Percentiles rank a stretch among this genome's conserved stretches.
phyloP scores from a whole-genome alignment of 2,888 invertebrate genomes.

The Eupithecia exiguata region DNA sequence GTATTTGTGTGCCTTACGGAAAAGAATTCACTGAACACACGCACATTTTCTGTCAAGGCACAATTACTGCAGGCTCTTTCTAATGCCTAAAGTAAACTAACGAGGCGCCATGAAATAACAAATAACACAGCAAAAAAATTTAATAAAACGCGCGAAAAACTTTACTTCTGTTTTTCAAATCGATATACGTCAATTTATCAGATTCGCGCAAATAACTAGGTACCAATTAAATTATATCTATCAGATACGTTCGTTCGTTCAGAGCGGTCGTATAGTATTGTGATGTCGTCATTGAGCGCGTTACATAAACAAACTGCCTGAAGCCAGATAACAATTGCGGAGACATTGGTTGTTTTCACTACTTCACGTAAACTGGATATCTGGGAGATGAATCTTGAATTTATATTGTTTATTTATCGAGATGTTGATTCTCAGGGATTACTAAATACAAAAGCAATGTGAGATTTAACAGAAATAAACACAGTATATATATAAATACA shows the following conservation, averaged over 20 bases:
- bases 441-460: neutral
- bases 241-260: constrained; percentile 44
- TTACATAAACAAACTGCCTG: constrained; percentile 59
- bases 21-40: neutral
- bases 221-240: neutral
- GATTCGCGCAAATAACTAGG: neutral
- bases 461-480: neutral
- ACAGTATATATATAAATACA: neutral
- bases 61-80: neutral
- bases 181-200: neutral
- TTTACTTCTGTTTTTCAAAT: neutral
- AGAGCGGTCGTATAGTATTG: constrained; percentile 45
- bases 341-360: neutral
- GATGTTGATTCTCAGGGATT: neutral
- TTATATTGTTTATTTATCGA: neutral
- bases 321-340: constrained; percentile 57
- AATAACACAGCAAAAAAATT: neutral
- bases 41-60: neutral
- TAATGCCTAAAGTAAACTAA: neutral
- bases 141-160: neutral
- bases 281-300: constrained; percentile 37
- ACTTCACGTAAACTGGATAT: constrained; percentile 8
- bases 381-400: constrained; percentile 8
- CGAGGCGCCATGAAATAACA: neutral
- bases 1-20: neutral